A percentile compares a stretch with the other conserved stretches of the same genome.
Conservation (phyloP, 1,140 invertebrate genomes). For the Orius insidiosus region DNA sequence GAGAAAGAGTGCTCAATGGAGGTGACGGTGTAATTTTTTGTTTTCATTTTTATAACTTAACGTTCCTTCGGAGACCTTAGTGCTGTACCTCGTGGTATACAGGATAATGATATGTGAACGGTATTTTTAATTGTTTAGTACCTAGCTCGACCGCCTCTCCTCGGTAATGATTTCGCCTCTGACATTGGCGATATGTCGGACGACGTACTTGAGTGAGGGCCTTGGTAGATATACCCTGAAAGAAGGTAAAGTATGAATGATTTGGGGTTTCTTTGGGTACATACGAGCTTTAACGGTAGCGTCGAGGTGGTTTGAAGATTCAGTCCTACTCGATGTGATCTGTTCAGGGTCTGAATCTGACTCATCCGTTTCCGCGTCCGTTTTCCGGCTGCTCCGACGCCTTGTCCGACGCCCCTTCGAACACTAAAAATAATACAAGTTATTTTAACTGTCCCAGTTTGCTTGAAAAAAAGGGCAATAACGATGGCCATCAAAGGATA, state of each 20-base stretch:
- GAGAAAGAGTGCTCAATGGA: no score
- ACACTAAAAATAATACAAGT: no score
- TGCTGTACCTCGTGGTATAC: background rate
- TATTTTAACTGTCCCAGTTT: no score
- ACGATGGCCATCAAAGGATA: no score
- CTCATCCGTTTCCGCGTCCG: constrained; percentile 46
- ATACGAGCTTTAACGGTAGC: constrained; percentile 21
- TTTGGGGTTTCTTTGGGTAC: background rate
- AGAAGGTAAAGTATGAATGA: no score
- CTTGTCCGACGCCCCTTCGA: constrained; percentile 16
- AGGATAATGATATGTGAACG: background rate
- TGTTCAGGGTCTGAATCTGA: constrained; percentile 59
- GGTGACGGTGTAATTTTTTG: no score
- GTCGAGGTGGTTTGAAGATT: constrained; percentile 57
- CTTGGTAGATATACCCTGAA: constrained; percentile 54
- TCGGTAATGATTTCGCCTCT: constrained; percentile 48
- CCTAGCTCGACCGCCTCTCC: constrained; percentile 21
- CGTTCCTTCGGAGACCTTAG: no score
- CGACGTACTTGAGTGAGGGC: constrained; percentile 54
- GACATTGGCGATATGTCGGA: constrained; percentile 61
- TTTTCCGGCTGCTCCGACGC: constrained; percentile 32
- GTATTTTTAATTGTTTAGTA: constrained; percentile 8
- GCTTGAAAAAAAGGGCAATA: no score
- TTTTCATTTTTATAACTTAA: no score
- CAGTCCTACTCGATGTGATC: constrained; percentile 51